Evolutionary conservation across 2,888 invertebrate species (phyloP).

Genomic region (Pogonocherus hispidulus): DNA sequence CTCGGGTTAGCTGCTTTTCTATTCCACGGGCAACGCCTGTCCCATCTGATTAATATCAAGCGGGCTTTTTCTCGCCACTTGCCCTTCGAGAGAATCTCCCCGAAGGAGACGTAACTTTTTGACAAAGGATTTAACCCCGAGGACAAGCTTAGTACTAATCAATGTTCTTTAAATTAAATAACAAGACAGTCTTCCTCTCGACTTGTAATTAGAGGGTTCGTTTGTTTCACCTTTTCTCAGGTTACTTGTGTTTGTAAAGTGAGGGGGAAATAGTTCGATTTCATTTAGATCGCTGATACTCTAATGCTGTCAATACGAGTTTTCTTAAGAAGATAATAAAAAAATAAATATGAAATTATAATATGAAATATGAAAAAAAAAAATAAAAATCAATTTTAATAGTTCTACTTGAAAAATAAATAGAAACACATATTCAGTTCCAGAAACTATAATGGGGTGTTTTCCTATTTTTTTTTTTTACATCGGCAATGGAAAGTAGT

Average conservation of each 20-base stretch:
- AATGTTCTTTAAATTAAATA: constrained; percentile 7
- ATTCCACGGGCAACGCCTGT: neutral
- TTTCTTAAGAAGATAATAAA: no score
- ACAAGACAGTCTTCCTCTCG: neutral
- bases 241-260: neutral
- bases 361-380: no score
- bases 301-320: no score
- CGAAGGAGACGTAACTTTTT: constrained; percentile 9
- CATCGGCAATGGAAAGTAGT: no score
- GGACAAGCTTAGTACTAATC: constrained; percentile 10
- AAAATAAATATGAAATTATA: no score
- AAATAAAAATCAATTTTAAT: no score
- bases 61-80: constrained; percentile 6
- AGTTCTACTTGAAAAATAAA: no score
- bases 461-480: no score
- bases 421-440: no score
- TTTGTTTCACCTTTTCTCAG: neutral
- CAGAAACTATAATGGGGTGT: no score
- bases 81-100: neutral
- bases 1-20: neutral
- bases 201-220: neutral
- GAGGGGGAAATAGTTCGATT: neutral
- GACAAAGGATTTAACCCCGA: constrained; percentile 7
- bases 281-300: no score
- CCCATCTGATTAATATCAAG: neutral